phyloP scores from a whole-genome alignment of 1,140 invertebrate genomes.

The Lepidurus packardi region DNA sequence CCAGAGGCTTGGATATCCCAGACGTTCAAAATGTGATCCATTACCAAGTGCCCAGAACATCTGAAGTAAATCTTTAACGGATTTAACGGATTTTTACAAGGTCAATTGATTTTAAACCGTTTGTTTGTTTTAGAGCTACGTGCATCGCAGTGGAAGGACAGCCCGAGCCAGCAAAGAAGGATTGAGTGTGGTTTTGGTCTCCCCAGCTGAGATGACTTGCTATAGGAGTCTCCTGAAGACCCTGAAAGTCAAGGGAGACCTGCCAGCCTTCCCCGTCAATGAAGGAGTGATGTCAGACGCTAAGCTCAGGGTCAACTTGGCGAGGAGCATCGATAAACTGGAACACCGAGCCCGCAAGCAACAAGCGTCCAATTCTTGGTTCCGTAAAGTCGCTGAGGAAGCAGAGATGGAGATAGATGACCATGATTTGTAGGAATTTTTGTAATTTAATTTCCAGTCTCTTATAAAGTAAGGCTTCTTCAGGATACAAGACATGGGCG shows the following conservation, averaged over 20 bases:
- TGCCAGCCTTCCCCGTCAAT: constrained; percentile 75
- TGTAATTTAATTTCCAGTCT: neutral
- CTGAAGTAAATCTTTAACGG: constrained; percentile 58
- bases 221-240: constrained; percentile 78
- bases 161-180: constrained; percentile 83
- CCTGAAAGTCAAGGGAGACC: constrained; percentile 73
- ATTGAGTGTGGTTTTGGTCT: constrained; percentile 84
- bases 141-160: constrained; percentile 93
- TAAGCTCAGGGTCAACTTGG: constrained; percentile 66
- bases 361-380: constrained; percentile 69
- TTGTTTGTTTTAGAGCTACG: constrained; percentile 63
- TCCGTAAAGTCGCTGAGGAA: constrained; percentile 71
- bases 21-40: constrained; percentile 92
- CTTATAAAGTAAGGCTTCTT: neutral
- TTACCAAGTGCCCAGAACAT: constrained; percentile 85
- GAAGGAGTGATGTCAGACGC: constrained; percentile 58
- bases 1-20: constrained; percentile 91
- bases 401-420: constrained; percentile 83
- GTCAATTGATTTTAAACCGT: constrained; percentile 28
- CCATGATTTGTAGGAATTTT: constrained; percentile 55
- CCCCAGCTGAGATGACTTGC: constrained; percentile 71
- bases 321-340: constrained; percentile 69
- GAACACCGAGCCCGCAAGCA: constrained; percentile 61
- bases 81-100: neutral
- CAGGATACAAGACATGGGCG: constrained; percentile 38